Conservation (phyloP, 2,888 invertebrate genomes). For the Ichneumoninae sp. region DNA sequence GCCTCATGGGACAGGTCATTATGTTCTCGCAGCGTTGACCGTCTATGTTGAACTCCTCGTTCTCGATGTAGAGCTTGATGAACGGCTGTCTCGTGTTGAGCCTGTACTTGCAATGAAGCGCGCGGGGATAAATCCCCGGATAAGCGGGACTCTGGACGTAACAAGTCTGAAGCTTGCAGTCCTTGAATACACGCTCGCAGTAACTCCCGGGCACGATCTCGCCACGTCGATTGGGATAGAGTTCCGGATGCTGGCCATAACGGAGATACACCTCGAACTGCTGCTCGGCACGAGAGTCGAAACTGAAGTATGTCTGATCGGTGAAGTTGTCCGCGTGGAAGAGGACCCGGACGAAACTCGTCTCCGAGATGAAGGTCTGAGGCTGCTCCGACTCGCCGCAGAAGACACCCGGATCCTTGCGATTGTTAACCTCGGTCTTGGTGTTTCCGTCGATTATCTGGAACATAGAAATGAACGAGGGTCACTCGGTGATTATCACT, state of each 20-base stretch:
- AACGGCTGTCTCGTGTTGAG: conserved; percentile 95
- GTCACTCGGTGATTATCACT: neutral
- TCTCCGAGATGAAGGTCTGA: conserved; percentile 97
- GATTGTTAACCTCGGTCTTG: conserved; percentile 94
- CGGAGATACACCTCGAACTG: conserved; percentile 95
- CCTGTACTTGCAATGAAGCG: conserved; percentile 95
- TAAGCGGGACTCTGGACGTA: conserved; percentile 97
- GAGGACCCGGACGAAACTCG: conserved; percentile 95
- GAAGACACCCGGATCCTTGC: conserved; percentile 95
- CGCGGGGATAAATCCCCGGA: conserved; percentile 96
- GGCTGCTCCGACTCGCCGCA: conserved; percentile 97
- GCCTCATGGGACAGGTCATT: conserved; percentile 97
- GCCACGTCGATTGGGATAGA: conserved; percentile 95
- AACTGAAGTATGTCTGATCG: conserved; percentile 95
- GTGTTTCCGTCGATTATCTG: conserved; percentile 97
- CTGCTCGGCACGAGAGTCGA: conserved; percentile 95
- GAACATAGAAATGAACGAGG: conserved; percentile 76
- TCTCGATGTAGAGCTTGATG: conserved; percentile 96
- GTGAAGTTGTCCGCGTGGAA: conserved; percentile 97
- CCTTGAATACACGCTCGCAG: conserved; percentile 94
- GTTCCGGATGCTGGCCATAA: conserved; percentile 97
- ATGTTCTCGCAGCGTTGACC: conserved; percentile 97
- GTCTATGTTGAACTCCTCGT: conserved; percentile 97
- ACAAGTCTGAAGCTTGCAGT: conserved; percentile 95
- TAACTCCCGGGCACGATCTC: conserved; percentile 95